phyloP scores from a whole-genome alignment of 2,113 vertebrate genomes.

The Ptyas mucosa region DNA sequence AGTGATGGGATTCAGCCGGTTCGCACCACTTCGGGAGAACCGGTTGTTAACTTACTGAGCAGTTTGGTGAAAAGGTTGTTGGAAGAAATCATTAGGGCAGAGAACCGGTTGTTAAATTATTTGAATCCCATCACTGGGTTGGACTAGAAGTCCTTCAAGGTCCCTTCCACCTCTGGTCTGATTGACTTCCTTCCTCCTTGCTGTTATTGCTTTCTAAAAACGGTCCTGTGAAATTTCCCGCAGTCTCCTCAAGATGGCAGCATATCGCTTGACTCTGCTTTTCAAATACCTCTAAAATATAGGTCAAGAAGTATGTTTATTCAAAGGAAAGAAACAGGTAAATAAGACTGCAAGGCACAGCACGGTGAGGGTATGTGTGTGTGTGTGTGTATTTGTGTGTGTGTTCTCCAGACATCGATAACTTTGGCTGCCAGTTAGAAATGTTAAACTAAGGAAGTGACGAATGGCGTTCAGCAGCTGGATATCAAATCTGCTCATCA shows the following conservation, averaged over 20 bases:
- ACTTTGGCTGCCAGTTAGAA: not conserved
- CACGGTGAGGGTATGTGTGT: not conserved
- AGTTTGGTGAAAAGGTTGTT: too few relatives aligned
- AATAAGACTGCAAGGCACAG: not conserved
- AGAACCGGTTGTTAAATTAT: too few relatives aligned
- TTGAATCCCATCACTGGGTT: too few relatives aligned
- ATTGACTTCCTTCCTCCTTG: not conserved
- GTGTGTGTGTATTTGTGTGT: not conserved
- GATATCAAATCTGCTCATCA: too few relatives aligned
- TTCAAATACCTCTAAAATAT: not conserved
- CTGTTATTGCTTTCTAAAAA: too few relatives aligned
- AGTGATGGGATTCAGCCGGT: too few relatives aligned
- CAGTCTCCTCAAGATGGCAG: not conserved
- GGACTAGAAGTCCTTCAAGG: too few relatives aligned
- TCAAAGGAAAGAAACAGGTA: not conserved
- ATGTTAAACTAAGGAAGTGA: not conserved
- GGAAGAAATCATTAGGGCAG: too few relatives aligned
- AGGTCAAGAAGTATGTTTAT: not conserved
- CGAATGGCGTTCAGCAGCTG: too few relatives aligned
- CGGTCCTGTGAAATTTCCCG: not conserved
- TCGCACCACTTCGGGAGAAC: too few relatives aligned
- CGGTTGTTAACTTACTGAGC: too few relatives aligned
- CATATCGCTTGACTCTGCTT: not conserved
- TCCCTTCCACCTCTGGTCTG: too few relatives aligned
- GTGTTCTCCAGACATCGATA: not conserved